These are phyloP conservation scores for Melanocharis versteri DNA, from an alignment of 2,113 vertebrate species.

Conservation along the genomic window DNA sequence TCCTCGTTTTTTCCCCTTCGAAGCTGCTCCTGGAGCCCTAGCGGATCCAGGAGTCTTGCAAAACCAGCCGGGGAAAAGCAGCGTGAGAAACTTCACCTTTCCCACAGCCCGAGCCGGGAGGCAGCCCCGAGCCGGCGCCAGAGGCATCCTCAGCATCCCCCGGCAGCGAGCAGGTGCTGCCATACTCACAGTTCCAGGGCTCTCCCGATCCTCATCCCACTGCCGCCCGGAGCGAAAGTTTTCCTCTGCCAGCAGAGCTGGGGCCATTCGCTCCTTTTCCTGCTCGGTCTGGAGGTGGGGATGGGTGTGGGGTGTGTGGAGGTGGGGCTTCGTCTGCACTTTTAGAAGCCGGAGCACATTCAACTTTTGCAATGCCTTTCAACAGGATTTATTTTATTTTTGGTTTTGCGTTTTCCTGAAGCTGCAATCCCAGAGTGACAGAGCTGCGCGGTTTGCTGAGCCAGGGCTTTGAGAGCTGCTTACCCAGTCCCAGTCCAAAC, in stretches of 20 bases:
- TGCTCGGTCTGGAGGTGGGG: neutral
- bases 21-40: neutral
- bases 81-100: fast-evolving
- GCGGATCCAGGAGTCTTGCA: fast-evolving
- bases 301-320: neutral
- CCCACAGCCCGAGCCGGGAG: fast-evolving
- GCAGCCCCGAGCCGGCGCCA: fast-evolving
- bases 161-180: neutral
- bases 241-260: fast-evolving
- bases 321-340: conserved; percentile 5
- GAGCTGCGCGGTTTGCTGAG: neutral
- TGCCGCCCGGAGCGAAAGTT: fast-evolving
- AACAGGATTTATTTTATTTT: fast-evolving
- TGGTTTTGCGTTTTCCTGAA: neutral
- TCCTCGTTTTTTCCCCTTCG: neutral
- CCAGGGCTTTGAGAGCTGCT: neutral
- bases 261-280: neutral
- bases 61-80: neutral
- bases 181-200: neutral
- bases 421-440: neutral
- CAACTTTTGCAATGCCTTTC: neutral
- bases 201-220: neutral
- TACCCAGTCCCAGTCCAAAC: neutral
- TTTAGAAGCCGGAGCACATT: fast-evolving
- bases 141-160: neutral